phyloP scores from a whole-genome alignment of 2,888 invertebrate species.

The Ferdinandea cuprea region DNA sequence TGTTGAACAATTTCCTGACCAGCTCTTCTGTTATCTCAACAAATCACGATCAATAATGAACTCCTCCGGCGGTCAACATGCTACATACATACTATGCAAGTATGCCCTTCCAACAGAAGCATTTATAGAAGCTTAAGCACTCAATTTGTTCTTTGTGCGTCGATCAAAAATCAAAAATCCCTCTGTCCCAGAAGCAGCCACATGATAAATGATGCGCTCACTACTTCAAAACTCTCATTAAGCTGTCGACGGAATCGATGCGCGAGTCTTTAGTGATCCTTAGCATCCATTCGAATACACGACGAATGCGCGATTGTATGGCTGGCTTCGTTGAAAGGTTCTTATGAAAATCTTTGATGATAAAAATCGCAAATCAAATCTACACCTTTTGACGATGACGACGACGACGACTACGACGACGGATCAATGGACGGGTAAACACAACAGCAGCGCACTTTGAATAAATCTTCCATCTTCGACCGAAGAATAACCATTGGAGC shows the following conservation, averaged over 20 bases:
- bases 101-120: constrained; percentile 46
- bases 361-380: constrained; percentile 73
- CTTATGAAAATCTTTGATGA: constrained; percentile 63
- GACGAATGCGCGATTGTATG: constrained; percentile 19
- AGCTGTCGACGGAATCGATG: constrained; percentile 64
- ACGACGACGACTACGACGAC: constrained; percentile 24
- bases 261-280: constrained; percentile 35
- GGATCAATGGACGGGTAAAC: constrained; percentile 43
- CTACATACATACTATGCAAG: too few species aligned
- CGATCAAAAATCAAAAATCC: constrained; percentile 59
- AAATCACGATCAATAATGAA: constrained; percentile 12
- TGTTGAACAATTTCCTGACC: too few species aligned
- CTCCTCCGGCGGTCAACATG: constrained; percentile 38
- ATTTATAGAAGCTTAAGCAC: constrained; percentile 48
- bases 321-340: constrained; percentile 32
- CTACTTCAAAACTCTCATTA: constrained; percentile 60
- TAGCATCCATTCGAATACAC: constrained; percentile 6
- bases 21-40: constrained; percentile 8
- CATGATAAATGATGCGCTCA: constrained; percentile 54
- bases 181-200: constrained; percentile 34
- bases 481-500: not conserved
- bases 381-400: constrained; percentile 50
- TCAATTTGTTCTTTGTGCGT: constrained; percentile 57
- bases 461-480: constrained; percentile 43
- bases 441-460: constrained; percentile 46